Percentiles rank a stretch among this genome's conserved stretches.
Evolutionary conservation across 2,113 vertebrate genomes (phyloP).

Genomic region (Ammodytes dubius): DNA sequence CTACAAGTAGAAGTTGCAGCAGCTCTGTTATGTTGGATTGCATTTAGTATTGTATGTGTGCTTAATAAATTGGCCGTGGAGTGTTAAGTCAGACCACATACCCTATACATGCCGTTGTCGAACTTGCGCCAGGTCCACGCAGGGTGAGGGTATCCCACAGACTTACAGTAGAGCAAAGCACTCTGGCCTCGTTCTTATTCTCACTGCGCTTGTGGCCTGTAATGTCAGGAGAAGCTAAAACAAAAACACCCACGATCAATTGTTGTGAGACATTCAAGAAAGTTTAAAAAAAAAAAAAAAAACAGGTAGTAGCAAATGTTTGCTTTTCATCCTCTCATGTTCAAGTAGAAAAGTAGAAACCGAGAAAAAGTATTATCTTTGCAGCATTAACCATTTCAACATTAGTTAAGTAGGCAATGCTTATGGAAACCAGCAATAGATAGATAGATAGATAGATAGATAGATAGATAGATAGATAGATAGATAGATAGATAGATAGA

Average conservation of each 20-base stretch:
- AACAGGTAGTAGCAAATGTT: background rate
- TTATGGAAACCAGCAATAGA: background rate
- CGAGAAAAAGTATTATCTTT: background rate
- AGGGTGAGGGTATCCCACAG: slow-evolving; percentile 93
- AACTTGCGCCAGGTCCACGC: slow-evolving; percentile 93
- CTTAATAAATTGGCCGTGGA: background rate
- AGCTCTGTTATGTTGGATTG: background rate
- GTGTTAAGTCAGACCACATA: slow-evolving; percentile 70
- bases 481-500: background rate
- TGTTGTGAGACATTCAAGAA: background rate
- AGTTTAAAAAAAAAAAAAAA: background rate
- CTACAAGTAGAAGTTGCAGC: background rate
- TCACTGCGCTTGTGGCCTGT: slow-evolving; percentile 96
- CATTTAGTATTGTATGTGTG: background rate
- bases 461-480: background rate
- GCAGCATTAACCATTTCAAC: background rate
- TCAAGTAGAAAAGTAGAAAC: background rate
- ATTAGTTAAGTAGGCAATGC: background rate
- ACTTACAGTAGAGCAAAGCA: slow-evolving; percentile 95
- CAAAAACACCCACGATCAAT: background rate
- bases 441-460: background rate
- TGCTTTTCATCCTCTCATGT: background rate
- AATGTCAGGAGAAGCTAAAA: slow-evolving; percentile 92
- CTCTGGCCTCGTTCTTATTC: slow-evolving; percentile 95
- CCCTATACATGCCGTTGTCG: slow-evolving; percentile 84